phyloP scores from a whole-genome alignment of 2,113 vertebrate genomes.

The Typhlomys cinereus region DNA sequence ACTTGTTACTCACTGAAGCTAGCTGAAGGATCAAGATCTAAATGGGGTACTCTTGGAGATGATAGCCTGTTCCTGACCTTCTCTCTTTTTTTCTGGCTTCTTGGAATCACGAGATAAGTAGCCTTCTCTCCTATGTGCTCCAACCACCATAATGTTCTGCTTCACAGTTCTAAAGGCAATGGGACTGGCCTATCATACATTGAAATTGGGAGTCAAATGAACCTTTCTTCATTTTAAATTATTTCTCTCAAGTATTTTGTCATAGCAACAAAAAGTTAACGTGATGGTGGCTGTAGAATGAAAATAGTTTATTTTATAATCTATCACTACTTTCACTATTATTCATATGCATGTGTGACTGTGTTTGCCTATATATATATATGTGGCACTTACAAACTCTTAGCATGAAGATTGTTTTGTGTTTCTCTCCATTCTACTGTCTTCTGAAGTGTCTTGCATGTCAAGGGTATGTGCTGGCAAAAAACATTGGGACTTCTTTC shows the following conservation, averaged over 20 bases:
- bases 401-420: neutral
- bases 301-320: neutral
- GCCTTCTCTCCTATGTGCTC: neutral
- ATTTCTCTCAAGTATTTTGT: neutral
- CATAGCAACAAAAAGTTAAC: neutral
- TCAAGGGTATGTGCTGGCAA: neutral
- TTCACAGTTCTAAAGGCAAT: neutral
- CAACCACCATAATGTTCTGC: neutral
- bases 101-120: neutral
- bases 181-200: neutral
- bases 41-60: too few relatives aligned
- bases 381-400: too few relatives aligned
- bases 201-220: neutral
- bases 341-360: neutral
- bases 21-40: neutral
- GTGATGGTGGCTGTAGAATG: neutral
- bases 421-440: neutral
- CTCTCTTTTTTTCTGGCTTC: neutral
- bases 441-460: neutral
- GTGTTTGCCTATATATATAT: neutral
- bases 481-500: neutral
- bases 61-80: neutral
- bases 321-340: neutral
- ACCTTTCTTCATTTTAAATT: neutral
- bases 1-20: too few relatives aligned